These are phyloP conservation scores for Mesembrinibis cayennensis DNA, from an alignment of 2,113 vertebrate species.

Conservation along the genomic window DNA sequence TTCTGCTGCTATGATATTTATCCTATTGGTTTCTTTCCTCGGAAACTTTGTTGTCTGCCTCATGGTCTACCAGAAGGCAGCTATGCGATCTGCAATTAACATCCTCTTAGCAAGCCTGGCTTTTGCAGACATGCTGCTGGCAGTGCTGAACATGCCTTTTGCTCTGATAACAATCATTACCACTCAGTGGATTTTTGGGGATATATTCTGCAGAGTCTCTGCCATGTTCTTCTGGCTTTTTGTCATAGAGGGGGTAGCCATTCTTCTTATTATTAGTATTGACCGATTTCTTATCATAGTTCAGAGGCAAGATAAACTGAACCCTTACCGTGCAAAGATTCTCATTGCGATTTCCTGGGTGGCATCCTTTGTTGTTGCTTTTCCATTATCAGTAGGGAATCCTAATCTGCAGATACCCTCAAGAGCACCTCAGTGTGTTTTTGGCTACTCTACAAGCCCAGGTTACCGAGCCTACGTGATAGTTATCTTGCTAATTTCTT, in stretches of 20 bases:
- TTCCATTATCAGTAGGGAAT: slow-evolving; percentile 88
- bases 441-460: slow-evolving; percentile 85
- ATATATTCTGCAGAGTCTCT: slow-evolving; percentile 88
- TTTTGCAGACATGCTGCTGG: slow-evolving; percentile 95
- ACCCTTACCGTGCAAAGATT: slow-evolving; percentile 90
- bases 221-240: slow-evolving; percentile 98
- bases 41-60: slow-evolving; percentile 97
- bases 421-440: slow-evolving; percentile 93
- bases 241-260: slow-evolving; percentile 89
- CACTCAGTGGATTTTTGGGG: slow-evolving; percentile 91
- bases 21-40: slow-evolving; percentile 87
- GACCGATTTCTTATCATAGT: slow-evolving; percentile 98
- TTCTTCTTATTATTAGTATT: slow-evolving; percentile 96
- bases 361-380: slow-evolving; percentile 85
- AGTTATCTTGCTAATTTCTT: slow-evolving; percentile 86
- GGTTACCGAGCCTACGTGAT: slow-evolving; percentile 90
- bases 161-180: slow-evolving; percentile 90
- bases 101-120: slow-evolving; percentile 96
- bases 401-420: slow-evolving; percentile 88
- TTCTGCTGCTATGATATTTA: slow-evolving; percentile 85
- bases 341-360: slow-evolving; percentile 91
- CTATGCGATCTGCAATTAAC: slow-evolving; percentile 98
- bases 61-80: slow-evolving; percentile 98
- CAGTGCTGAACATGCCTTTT: slow-evolving; percentile 95
- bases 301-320: slow-evolving; percentile 94